Base-by-base conservation (phyloP, 2,797 vertebrate genomes). In the Hafferia zeledoni region DNA sequence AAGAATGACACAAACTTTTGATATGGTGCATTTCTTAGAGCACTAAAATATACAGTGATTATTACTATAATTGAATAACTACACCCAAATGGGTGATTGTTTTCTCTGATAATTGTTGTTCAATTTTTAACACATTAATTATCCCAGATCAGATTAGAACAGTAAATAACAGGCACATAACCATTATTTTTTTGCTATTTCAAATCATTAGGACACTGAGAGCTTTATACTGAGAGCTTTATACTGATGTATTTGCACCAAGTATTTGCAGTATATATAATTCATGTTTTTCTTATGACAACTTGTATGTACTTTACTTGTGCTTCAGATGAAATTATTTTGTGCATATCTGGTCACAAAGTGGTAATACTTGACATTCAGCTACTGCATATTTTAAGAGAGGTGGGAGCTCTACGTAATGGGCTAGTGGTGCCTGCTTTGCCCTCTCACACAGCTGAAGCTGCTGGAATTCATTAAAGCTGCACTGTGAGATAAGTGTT, bases 321-420 rank as follows among this genome's bases (percentile, higher is more conserved):
- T 31, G 17, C 59, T 96, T 83, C 33, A 56, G 57, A 70, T 52
- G 70, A 25, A 31, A 55, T 82, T 81, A 70, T 81, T 89, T 52
- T 77, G 52, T 55, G 37, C 35, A 7, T 53, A 19, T 69, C 35
- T 69, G 8, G 35, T 86, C 39, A 69, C 37, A 22, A 64, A 81
- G 11, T 46, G 23, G 31, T 47, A 74, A 57, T 72, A 75, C 22
- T 9, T 60, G 50, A 39, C 68, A 64, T 86, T 78, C 46, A 75
- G 55, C 50, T 63, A 60, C 55, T 76, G 49, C 15, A 7, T 53
- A 69, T 83, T 80, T 85, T 35, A 85, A 82, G 49, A 83, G 31
- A 44, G 9, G 23, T 86, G 63, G 55, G 39, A 87, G 15, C 11
- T 67, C n/a, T 68, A 11, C 43, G 31, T 23, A 41, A 28, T 13